Base-by-base conservation (phyloP, 30 jellyfish, hydroid and myxozoan species). In the Aurelia sp. region DNA sequence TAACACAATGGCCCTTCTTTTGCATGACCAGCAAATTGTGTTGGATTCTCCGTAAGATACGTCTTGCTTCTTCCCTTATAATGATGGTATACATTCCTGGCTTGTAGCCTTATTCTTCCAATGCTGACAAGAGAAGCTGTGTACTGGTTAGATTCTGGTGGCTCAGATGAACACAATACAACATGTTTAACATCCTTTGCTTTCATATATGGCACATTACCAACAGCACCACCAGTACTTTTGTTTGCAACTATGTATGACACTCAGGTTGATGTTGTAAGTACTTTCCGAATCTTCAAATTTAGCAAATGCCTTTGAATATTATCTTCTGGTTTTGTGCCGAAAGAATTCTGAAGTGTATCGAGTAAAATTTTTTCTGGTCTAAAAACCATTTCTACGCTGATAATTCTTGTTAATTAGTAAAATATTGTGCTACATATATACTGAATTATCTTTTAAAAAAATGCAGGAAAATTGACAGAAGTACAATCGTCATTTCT, bases 211-310 rank as follows among this genome's bases (percentile, higher is more conserved):
- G 98, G 98, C 13, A 82, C 97, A 1, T 60, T 93, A 2, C 98
- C 98, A 51, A 76, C 98, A 35, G 98, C 98, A 2, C 98, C 98
- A 5, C 83, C 98, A 8, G 98, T 93, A 13, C 91, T 78, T 47
- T 80, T 93, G 16, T 93, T 31, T 69, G 97, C 98, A 27, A 33
- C 93, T 15, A 84, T 76, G 84, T 93, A 93, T 66, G 86, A 72
- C 21, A 24, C 73, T 27, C 90, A 87, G 20, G 96, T 81, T 5
- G 92, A 88, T 13, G 84, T 87, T 8, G 98, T 93, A 59, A 88
- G 97, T 68, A 57, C 5, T 64, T 55, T 75, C 31, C 15, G 24
- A 40, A n/a, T 41, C 51, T n/a, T 7, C 72, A 10, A 24, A 17
- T 65, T 18, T 19, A 48, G 33, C 15, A 40, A 35, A 13, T 4